Percentiles rank a stretch among this genome's conserved stretches.
phyloP scores from a whole-genome alignment of 2,113 vertebrate genomes.

The Myiozetetes cayanensis region DNA sequence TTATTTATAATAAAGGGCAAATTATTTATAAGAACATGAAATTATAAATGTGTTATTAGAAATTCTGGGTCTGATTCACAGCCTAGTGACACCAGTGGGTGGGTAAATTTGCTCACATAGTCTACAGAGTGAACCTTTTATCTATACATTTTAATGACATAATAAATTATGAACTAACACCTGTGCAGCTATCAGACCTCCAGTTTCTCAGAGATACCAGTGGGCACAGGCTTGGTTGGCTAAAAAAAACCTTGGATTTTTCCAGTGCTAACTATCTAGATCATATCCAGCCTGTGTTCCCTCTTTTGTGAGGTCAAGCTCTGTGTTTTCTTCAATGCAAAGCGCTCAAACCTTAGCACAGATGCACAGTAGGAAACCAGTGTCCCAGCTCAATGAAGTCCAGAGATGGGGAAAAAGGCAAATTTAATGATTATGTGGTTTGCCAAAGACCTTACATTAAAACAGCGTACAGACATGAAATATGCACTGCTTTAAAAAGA shows the following conservation, averaged over 20 bases:
- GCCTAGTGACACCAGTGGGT: not conserved
- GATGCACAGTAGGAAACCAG: not conserved
- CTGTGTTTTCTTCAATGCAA: not conserved
- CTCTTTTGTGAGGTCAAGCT: not conserved
- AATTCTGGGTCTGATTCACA: not conserved
- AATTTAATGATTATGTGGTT: not conserved
- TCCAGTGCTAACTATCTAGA: fast-evolving
- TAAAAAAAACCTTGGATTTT: not conserved
- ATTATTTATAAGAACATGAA: not conserved
- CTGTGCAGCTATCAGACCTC: not conserved
- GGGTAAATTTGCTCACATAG: not conserved
- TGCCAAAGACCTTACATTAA: not conserved
- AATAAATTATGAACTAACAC: not conserved
- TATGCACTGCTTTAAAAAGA: not conserved
- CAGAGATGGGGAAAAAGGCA: not conserved
- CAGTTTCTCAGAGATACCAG: not conserved
- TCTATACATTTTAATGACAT: not conserved
- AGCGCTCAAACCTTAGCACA: not conserved
- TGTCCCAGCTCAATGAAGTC: not conserved
- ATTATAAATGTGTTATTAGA: not conserved
- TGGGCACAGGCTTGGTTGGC: fast-evolving
- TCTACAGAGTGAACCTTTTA: not conserved
- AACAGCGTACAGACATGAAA: not conserved
- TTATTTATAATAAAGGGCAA: not conserved
- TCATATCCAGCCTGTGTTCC: not conserved